Conservation (phyloP, 2,888 invertebrate genomes). For the Habroteleia sp. region DNA sequence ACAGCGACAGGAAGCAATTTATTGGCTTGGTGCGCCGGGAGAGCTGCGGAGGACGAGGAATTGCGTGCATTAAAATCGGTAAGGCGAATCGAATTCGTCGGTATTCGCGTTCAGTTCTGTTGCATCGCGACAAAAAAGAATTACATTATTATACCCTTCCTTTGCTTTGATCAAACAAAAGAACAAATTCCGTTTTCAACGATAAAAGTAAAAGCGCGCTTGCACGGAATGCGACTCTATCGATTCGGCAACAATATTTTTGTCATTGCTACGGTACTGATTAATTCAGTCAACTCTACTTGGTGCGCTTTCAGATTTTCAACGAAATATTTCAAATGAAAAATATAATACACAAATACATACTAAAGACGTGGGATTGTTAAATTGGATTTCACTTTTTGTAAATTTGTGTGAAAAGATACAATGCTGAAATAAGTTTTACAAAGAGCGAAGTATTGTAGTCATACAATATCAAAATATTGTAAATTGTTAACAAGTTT, state of each 20-base stretch:
- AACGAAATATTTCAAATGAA: background rate
- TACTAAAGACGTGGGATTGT: too few species aligned
- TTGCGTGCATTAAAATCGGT: constrained; percentile 68
- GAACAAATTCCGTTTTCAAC: constrained; percentile 56
- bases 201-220: constrained; percentile 42
- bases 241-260: constrained; percentile 53
- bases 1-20: constrained; percentile 75
- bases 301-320: constrained; percentile 20
- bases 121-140: constrained; percentile 62
- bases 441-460: too few species aligned
- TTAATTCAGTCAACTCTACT: constrained; percentile 29
- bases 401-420: too few species aligned
- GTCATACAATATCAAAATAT: too few species aligned
- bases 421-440: too few species aligned
- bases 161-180: constrained; percentile 58
- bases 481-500: too few species aligned
- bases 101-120: constrained; percentile 59
- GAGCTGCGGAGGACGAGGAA: constrained; percentile 67
- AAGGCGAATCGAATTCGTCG: constrained; percentile 66
- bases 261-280: constrained; percentile 39
- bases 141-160: constrained; percentile 54
- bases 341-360: too few species aligned
- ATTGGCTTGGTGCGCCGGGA: constrained; percentile 71
- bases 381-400: too few species aligned
- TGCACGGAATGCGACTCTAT: constrained; percentile 33